Conservation (phyloP, 2,113 vertebrate species). For the Lampris incognitus region DNA sequence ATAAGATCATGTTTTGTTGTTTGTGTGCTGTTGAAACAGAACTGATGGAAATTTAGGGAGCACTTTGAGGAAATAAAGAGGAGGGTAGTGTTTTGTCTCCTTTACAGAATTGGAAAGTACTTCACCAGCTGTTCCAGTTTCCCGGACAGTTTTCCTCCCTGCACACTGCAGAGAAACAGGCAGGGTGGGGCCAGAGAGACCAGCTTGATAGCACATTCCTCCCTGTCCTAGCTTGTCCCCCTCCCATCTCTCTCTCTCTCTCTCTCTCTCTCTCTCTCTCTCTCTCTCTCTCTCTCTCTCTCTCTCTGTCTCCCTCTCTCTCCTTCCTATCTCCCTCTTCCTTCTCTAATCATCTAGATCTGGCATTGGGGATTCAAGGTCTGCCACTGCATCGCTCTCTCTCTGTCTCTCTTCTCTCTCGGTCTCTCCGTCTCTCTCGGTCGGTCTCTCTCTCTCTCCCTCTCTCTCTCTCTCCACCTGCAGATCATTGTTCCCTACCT, state of each 20-base stretch:
- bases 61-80: slow-evolving; percentile 8
- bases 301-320: neutral
- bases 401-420: slow-evolving; percentile 1
- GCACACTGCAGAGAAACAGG: slow-evolving; percentile 29
- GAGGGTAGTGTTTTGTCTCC: neutral
- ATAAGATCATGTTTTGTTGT: neutral
- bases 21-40: neutral
- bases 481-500: slow-evolving; percentile 23
- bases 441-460: neutral
- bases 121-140: slow-evolving; percentile 58
- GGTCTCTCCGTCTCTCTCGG: no score
- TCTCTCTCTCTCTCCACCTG: slow-evolving; percentile 6
- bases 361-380: slow-evolving; percentile 37
- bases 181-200: slow-evolving; percentile 25
- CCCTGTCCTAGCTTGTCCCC: slow-evolving; percentile 41
- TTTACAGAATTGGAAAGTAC: slow-evolving; percentile 15
- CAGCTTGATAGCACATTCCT: slow-evolving; percentile 48
- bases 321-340: slow-evolving; percentile 7
- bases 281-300: slow-evolving; percentile 3
- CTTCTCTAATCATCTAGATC: slow-evolving; percentile 31
- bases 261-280: neutral
- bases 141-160: slow-evolving; percentile 22
- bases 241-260: neutral
- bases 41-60: neutral
- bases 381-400: slow-evolving; percentile 24